A percentile compares a stretch with the other conserved stretches of the same genome.
Conservation (phyloP, 1,140 invertebrate species). For the Telenomus remus region DNA sequence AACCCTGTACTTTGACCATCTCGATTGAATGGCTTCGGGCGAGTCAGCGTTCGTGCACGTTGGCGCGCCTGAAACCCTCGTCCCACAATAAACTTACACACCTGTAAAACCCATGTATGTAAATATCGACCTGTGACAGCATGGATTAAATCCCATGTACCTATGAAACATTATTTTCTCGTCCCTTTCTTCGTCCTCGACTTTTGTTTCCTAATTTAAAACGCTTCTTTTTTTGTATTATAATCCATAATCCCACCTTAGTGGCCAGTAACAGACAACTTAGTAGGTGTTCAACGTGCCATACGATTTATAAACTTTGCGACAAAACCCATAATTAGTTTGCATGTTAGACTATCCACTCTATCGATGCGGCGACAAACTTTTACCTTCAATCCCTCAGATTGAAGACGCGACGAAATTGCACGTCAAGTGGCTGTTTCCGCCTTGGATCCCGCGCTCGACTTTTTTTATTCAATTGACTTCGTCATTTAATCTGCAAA, state of each 20-base stretch:
- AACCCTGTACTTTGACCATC: slow-evolving; percentile 26
- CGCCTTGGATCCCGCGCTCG: background rate
- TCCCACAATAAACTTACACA: slow-evolving; percentile 21
- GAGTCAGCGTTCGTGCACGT: slow-evolving; percentile 11
- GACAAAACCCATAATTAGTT: no score
- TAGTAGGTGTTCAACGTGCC: slow-evolving; percentile 29
- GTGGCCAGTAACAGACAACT: slow-evolving; percentile 46
- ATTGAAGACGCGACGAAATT: no score
- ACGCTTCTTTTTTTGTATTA: background rate
- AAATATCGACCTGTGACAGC: slow-evolving; percentile 15
- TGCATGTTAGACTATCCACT: no score
- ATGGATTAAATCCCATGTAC: slow-evolving; percentile 18
- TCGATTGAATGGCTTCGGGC: slow-evolving; percentile 26
- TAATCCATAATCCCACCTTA: slow-evolving; percentile 14
- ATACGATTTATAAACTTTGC: no score
- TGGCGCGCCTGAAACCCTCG: slow-evolving; percentile 4
- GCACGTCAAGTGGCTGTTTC: background rate
- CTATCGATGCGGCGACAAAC: no score
- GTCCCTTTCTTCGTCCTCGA: background rate
- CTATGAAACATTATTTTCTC: slow-evolving; percentile 10
- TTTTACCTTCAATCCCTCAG: no score
- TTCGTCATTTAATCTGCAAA: no score
- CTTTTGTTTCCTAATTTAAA: background rate
- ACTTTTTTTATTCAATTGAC: background rate
- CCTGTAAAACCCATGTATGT: slow-evolving; percentile 8